Evolutionary conservation across 2,888 invertebrate genomes (phyloP).

Genomic region (Philopedon plagiatum): DNA sequence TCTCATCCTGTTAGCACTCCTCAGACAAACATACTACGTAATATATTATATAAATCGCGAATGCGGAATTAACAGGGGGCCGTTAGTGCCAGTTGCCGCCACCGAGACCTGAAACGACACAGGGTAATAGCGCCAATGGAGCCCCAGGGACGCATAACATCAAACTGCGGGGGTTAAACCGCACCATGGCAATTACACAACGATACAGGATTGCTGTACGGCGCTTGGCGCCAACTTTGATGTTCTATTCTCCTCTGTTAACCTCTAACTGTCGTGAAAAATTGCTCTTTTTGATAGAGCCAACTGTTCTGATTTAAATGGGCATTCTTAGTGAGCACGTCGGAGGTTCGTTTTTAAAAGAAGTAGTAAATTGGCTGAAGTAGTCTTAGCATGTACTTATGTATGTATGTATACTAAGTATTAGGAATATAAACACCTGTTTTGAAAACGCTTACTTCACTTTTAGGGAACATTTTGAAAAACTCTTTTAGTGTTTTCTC

Average conservation of each 20-base stretch:
- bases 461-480: too few species aligned
- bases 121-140: conserved; percentile 68
- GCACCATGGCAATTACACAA: conserved; percentile 50
- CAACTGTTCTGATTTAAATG: conserved; percentile 48
- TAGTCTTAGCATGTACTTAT: too few species aligned
- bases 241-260: conserved; percentile 33
- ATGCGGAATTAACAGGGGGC: conserved; percentile 46
- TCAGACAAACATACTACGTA: conserved; percentile 44
- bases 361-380: too few species aligned
- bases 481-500: too few species aligned
- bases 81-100: conserved; percentile 46
- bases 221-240: conserved; percentile 44
- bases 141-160: conserved; percentile 67
- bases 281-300: conserved; percentile 39
- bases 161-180: conserved; percentile 59
- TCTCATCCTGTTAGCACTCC: not conserved
- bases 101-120: conserved; percentile 55
- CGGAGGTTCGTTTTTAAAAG: not conserved
- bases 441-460: too few species aligned
- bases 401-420: too few species aligned
- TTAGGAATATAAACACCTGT: too few species aligned
- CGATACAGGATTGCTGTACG: conserved; percentile 48
- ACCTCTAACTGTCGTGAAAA: conserved; percentile 45
- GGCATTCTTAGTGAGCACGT: not conserved
- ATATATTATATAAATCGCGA: conserved; percentile 47